Percentiles rank a stretch among this genome's conserved stretches.
Conservation (phyloP, 2,797 vertebrate species). For the Coregonus sp. region DNA sequence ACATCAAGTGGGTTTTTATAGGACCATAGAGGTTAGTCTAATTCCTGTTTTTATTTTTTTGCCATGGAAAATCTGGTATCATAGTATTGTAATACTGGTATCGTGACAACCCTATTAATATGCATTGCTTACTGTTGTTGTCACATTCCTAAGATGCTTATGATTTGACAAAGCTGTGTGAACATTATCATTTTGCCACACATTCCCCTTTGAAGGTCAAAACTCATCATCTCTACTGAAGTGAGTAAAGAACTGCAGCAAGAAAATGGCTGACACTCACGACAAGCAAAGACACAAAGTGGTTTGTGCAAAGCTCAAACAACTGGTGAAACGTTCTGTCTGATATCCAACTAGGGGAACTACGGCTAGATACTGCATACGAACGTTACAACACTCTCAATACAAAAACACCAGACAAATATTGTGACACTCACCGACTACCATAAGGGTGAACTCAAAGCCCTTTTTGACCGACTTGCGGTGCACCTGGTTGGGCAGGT, state of each 20-base stretch:
- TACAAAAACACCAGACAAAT: neutral
- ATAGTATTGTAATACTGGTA: too few species aligned
- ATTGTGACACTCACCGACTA: slow-evolving; percentile 87
- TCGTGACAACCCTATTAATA: neutral
- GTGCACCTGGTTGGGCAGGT: slow-evolving; percentile 98
- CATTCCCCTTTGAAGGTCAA: slow-evolving; percentile 22
- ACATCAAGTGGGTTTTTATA: too few species aligned
- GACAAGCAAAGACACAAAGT: neutral
- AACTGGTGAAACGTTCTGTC: too few species aligned
- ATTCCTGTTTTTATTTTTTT: too few species aligned
- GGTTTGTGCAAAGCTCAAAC: neutral
- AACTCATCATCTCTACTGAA: neutral
- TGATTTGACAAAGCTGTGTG: neutral
- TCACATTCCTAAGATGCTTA: slow-evolving; percentile 8
- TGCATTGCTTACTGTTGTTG: neutral
- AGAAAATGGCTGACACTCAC: neutral
- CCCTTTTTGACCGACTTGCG: slow-evolving; percentile 98
- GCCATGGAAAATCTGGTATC: too few species aligned
- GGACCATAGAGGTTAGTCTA: too few species aligned
- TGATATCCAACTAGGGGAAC: too few species aligned
- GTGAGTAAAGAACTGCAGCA: neutral
- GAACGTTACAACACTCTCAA: too few species aligned
- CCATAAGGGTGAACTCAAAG: slow-evolving; percentile 98
- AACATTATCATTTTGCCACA: slow-evolving; percentile 21
- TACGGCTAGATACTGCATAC: too few species aligned